phyloP scores from a whole-genome alignment of 2,113 vertebrate species.

The Alces alces region DNA sequence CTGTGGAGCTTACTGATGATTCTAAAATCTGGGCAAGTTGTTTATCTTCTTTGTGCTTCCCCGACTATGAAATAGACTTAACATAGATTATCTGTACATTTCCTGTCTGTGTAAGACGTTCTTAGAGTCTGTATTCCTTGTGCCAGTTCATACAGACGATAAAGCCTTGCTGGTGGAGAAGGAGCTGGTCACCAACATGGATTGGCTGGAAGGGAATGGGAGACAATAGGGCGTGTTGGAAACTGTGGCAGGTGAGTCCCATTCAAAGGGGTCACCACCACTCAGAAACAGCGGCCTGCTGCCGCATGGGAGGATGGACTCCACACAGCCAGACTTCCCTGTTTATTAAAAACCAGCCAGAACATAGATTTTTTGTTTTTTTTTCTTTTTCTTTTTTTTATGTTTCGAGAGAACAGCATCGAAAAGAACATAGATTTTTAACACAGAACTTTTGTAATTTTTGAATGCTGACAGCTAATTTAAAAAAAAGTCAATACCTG shows the following conservation, averaged over 20 bases:
- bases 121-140: not conserved
- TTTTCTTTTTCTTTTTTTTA: too few species aligned
- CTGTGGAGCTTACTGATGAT: not conserved
- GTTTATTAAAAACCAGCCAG: not conserved
- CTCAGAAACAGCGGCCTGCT: not conserved
- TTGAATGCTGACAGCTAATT: not conserved
- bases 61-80: not conserved
- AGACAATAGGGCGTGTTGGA: not conserved
- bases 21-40: not conserved
- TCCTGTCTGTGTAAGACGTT: not conserved
- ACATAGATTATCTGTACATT: not conserved
- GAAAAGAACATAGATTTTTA: not conserved
- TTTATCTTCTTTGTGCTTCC: not conserved
- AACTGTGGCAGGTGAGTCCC: not conserved
- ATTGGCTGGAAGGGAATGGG: not conserved
- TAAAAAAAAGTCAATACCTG: not conserved
- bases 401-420: too few species aligned
- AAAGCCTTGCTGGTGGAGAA: too few species aligned
- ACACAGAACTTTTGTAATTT: not conserved
- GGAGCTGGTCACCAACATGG: not conserved
- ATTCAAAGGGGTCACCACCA: not conserved
- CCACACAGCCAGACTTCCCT: not conserved
- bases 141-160: too few species aligned
- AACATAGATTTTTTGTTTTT: not conserved
- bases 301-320: not conserved